Conservation (phyloP, 2,888 invertebrate genomes). For the Apamea epomidion region DNA sequence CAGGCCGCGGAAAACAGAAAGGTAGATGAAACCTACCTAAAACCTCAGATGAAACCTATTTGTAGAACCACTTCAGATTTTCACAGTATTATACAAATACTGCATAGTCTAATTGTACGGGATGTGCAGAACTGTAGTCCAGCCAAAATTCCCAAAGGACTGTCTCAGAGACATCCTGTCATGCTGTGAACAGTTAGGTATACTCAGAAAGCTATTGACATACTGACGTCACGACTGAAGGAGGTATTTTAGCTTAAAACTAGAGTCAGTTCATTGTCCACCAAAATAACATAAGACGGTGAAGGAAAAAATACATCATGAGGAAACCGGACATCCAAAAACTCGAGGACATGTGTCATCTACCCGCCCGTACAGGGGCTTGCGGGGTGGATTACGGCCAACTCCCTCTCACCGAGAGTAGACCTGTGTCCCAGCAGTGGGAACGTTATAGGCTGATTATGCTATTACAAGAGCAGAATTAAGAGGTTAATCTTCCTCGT, state of each 20-base stretch:
- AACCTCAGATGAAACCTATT: neutral
- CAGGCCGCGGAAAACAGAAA: neutral
- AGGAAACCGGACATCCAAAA: too few relatives aligned
- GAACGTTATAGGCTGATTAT: neutral
- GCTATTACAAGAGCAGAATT: neutral
- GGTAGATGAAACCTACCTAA: neutral
- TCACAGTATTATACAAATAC: neutral
- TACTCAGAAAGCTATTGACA: neutral
- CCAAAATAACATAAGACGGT: neutral
- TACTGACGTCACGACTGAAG: neutral
- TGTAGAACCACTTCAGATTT: neutral
- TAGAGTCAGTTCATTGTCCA: neutral
- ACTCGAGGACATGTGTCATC: too few relatives aligned
- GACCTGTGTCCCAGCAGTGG: too few relatives aligned
- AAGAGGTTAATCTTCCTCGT: neutral
- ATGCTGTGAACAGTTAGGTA: constrained; percentile 1
- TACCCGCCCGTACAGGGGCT: neutral
- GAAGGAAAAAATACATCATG: neutral
- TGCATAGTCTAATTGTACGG: neutral
- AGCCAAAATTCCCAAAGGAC: neutral
- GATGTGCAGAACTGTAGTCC: neutral
- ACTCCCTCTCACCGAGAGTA: too few relatives aligned
- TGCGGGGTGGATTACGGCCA: neutral
- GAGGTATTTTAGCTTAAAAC: neutral
- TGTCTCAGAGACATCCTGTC: neutral